Percentiles rank a stretch among this genome's conserved stretches.
These are phyloP conservation scores for Rhimphoctona megacephalus DNA, from an alignment of 2,888 invertebrate species.

Conservation along the genomic window DNA sequence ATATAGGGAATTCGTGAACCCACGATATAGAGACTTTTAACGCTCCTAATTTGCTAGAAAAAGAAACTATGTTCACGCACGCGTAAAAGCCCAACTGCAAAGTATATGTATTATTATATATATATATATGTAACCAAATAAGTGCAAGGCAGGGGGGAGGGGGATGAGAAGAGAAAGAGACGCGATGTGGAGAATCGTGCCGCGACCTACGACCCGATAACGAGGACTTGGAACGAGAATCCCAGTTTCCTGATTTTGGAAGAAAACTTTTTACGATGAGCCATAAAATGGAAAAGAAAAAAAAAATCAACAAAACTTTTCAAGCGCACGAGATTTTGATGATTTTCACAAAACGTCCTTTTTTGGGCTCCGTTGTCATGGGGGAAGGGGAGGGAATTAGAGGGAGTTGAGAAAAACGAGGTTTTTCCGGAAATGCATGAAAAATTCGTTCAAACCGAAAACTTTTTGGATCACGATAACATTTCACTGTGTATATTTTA, in stretches of 20 bases:
- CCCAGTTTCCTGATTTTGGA: constrained; percentile 42
- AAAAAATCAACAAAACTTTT: not conserved
- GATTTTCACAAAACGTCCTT: not conserved
- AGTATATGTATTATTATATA: not conserved
- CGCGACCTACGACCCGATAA: constrained; percentile 68
- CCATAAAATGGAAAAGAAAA: not conserved
- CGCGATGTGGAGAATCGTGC: constrained; percentile 61
- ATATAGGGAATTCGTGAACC: constrained; percentile 2
- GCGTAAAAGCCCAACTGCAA: constrained; percentile 49
- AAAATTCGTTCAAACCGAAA: not conserved
- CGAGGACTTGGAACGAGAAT: constrained; percentile 50
- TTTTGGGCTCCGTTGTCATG: not conserved
- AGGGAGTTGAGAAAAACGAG: not conserved
- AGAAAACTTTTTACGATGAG: not conserved
- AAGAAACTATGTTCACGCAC: constrained; percentile 45
- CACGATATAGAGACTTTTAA: not conserved
- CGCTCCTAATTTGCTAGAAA: constrained; percentile 8
- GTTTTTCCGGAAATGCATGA: not conserved
- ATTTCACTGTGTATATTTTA: not conserved
- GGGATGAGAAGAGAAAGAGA: constrained; percentile 37
- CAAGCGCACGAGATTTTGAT: not conserved
- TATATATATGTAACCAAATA: constrained; percentile 33
- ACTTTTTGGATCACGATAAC: not conserved
- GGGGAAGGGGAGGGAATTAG: not conserved
- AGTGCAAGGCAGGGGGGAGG: constrained; percentile 33